Evolutionary conservation across 2,113 vertebrate species (phyloP), one percentile per base, ranked within the genome.

Genomic region (Puffinus mauretanicus): DNA sequence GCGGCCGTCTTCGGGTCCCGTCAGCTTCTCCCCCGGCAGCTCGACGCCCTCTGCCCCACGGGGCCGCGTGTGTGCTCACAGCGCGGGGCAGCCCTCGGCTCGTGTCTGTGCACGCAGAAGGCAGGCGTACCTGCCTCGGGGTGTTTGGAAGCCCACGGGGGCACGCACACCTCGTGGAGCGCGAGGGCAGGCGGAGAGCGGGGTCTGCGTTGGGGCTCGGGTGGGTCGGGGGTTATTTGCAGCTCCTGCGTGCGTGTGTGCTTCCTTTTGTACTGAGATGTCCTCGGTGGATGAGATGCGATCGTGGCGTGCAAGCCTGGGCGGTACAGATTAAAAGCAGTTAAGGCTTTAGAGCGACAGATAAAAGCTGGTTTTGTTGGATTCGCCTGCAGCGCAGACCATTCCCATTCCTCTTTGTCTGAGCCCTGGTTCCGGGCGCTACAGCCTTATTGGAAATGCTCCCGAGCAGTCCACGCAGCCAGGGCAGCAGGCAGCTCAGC

Each of bases 401-500:
- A 96, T 97, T 96, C 88, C 92, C 95, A 85, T 97, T 96, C 96
- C 96, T 97, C 97, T 98, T 98, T 98, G 98, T 98, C 96, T 98
- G 96, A 98, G 95, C 95, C 94, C 88, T 34, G 92, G 96, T 97
- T 97, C 97, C 73, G 96, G 98, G 97, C 97, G 86, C 89, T 98
- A 95, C 95, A 96, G 96, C 96, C 95, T 97, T 92, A 97, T 93
- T 97, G 98, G 98, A 98, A 98, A 97, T 92, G 96, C 97, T 98
- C 96, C 97, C 93, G 88, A 97, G 97, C 95, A 96, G 96, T 90
- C 94, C 95, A 34, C 73, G 79, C 85, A 87, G 97, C 96, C 96
- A 91, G 96, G 97, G 96, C 84, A 89, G 94, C 95, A 89, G 96
- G 97, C 97, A 88, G 97, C 96, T 97, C 96, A 93, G 95, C 76